Conservation (phyloP, 2,797 vertebrate species). For the Poeciliopsis paucimaculata region DNA sequence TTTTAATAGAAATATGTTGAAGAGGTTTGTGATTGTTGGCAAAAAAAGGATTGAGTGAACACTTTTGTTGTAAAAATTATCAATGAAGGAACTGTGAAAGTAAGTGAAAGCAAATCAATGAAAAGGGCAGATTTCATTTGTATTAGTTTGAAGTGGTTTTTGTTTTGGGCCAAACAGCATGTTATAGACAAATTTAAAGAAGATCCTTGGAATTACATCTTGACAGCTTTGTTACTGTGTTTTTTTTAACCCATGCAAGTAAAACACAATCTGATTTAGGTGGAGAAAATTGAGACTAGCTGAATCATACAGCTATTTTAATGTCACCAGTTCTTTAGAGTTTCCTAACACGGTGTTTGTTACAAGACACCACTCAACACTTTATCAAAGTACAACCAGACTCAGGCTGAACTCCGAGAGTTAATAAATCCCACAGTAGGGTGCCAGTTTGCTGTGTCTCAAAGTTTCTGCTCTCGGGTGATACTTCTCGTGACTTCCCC, state of each 20-base stretch:
- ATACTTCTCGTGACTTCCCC: background rate
- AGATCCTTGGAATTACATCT: background rate
- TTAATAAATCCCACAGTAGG: background rate
- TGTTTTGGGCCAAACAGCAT: background rate
- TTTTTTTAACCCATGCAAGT: background rate
- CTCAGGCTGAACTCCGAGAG: background rate
- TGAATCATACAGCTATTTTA: background rate
- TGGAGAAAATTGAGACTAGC: background rate
- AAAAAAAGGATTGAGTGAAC: background rate
- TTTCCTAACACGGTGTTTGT: background rate
- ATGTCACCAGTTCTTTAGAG: background rate
- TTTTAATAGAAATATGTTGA: background rate
- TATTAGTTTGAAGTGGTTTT: background rate
- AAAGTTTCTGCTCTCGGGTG: background rate
- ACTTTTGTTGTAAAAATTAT: background rate
- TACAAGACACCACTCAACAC: background rate
- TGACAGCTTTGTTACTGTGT: background rate
- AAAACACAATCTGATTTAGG: background rate
- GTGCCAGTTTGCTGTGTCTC: background rate
- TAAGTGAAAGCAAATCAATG: background rate
- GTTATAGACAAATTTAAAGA: background rate
- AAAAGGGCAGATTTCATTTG: background rate
- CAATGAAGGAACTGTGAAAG: background rate
- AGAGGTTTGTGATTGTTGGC: background rate
- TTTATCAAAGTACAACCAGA: background rate